Evolutionary conservation across 1,140 invertebrate genomes (phyloP).

Genomic region (Drosophila pseudoobscura): DNA sequence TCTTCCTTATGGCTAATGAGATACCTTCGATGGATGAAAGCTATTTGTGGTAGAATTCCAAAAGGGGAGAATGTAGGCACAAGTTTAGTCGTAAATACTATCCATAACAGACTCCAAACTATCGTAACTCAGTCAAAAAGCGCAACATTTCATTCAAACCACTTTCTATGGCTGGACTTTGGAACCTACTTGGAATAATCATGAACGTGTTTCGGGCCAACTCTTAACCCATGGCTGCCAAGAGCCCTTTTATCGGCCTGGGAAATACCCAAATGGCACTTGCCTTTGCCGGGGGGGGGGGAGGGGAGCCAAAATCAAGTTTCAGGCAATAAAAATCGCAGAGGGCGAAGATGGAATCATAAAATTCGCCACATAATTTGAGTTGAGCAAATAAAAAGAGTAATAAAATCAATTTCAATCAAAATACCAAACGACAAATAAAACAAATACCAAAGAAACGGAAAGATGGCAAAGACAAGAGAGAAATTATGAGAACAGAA

Average conservation of each 20-base stretch:
- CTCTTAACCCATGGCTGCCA: conserved; percentile 33
- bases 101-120: too few species aligned
- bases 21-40: background rate
- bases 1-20: conserved; percentile 13
- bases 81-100: too few species aligned
- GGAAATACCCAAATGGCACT: conserved; percentile 36
- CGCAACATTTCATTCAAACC: too few species aligned
- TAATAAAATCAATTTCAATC: conserved; percentile 78
- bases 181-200: too few species aligned
- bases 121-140: too few species aligned
- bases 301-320: conserved; percentile 14
- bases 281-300: background rate
- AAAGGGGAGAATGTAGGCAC: too few species aligned
- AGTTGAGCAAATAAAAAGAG: conserved; percentile 56
- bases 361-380: conserved; percentile 61
- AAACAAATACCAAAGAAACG: conserved; percentile 43
- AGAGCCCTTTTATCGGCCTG: conserved; percentile 14
- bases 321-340: conserved; percentile 26
- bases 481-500: conserved; percentile 52
- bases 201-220: background rate
- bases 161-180: too few species aligned
- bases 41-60: too few species aligned
- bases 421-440: conserved; percentile 43
- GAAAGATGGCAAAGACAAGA: conserved; percentile 1
- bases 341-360: conserved; percentile 61